Conservation (phyloP, 2,797 vertebrate genomes). For the Gadopsis bispinosus region DNA sequence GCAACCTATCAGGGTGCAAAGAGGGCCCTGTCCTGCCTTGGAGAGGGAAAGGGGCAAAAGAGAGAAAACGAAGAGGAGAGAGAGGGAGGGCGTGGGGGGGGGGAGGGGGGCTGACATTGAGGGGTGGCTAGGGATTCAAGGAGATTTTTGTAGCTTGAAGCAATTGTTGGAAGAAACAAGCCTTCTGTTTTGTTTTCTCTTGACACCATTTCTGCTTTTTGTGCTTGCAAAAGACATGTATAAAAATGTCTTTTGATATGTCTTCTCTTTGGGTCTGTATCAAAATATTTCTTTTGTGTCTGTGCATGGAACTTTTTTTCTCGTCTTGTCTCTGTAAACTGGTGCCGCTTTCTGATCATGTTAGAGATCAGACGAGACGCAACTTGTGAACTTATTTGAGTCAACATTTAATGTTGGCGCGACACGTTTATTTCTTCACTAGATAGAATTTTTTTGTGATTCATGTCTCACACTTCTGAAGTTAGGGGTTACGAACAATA, state of each 20-base stretch:
- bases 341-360: conserved; percentile 84
- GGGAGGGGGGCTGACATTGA: conserved; percentile 83
- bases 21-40: conserved; percentile 88
- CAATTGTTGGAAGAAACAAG: conserved; percentile 91
- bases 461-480: conserved; percentile 71
- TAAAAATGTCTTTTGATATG: conserved; percentile 90
- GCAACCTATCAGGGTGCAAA: conserved; percentile 94
- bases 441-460: conserved; percentile 68
- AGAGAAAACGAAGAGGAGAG: conserved; percentile 71
- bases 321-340: conserved; percentile 82
- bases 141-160: conserved; percentile 95
- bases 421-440: conserved; percentile 82
- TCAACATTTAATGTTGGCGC: conserved; percentile 83
- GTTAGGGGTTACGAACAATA: conserved; percentile 71
- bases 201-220: conserved; percentile 88
- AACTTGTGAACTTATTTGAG: conserved; percentile 85
- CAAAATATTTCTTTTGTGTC: conserved; percentile 87
- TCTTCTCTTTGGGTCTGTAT: conserved; percentile 89
- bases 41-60: conserved; percentile 74
- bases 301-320: conserved; percentile 84
- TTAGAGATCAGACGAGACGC: conserved; percentile 84
- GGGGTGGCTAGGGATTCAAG: conserved; percentile 89
- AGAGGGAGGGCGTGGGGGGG: conserved; percentile 11
- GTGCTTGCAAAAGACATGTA: conserved; percentile 89
- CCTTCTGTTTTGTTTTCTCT: conserved; percentile 90